These are phyloP conservation scores for Drosophila buzzatii DNA, from an alignment of 2,888 invertebrate species.

Conservation along the genomic window DNA sequence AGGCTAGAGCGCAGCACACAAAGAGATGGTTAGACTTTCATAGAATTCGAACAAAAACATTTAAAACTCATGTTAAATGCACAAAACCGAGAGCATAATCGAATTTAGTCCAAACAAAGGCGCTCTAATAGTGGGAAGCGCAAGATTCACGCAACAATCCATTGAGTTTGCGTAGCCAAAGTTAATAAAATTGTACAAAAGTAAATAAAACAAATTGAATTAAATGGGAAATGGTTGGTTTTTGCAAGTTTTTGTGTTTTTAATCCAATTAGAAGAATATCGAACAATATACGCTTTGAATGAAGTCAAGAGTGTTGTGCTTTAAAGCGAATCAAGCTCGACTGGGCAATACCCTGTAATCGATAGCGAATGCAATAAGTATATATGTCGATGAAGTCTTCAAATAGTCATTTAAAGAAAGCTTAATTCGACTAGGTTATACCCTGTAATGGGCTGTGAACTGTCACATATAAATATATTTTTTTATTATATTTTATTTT, in stretches of 20 bases:
- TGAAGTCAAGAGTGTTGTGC: neutral
- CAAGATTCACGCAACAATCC: conserved; percentile 2
- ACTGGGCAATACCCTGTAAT: neutral
- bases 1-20: conserved; percentile 7
- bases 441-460: no score
- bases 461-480: no score
- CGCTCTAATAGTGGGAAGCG: conserved; percentile 6
- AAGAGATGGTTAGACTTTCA: conserved; percentile 14
- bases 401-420: no score
- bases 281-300: neutral
- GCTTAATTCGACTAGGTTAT: no score
- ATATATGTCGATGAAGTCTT: no score
- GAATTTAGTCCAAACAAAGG: conserved; percentile 18
- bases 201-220: conserved; percentile 9
- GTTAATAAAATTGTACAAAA: conserved; percentile 3
- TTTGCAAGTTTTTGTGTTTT: conserved; percentile 6
- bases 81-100: conserved; percentile 34
- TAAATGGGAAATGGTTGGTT: conserved; percentile 10
- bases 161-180: neutral
- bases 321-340: neutral
- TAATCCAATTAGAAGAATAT: conserved; percentile 14
- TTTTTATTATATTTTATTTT: no score
- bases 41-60: conserved; percentile 9
- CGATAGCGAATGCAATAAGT: no score
- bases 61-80: conserved; percentile 10